Conservation (phyloP, 2,888 invertebrate genomes). For the Drosophila affinis region DNA sequence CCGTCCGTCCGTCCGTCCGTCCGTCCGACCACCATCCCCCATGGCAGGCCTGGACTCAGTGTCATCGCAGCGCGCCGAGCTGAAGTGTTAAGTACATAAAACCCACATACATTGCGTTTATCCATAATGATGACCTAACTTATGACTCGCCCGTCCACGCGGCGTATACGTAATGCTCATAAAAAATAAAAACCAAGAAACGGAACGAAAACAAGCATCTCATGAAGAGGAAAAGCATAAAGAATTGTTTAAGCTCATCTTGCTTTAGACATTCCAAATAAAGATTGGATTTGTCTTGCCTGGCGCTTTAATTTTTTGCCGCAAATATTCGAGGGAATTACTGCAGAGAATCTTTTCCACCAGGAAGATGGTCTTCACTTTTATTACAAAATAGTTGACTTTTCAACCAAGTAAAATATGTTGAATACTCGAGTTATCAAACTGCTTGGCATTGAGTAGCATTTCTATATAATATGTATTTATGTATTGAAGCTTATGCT, state of each 20-base stretch:
- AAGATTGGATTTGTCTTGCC: conserved; percentile 43
- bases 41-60: conserved; percentile 40
- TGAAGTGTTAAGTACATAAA: conserved; percentile 80
- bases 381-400: no score
- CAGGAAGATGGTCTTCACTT: no score
- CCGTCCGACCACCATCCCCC: background rate
- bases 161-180: conserved; percentile 66
- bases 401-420: no score
- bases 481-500: no score
- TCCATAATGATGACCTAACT: conserved; percentile 79
- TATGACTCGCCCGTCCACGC: conserved; percentile 60
- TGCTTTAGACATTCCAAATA: conserved; percentile 21
- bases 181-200: conserved; percentile 15
- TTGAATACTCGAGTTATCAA: no score
- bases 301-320: conserved; percentile 30
- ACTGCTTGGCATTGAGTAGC: no score
- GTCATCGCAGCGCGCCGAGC: conserved; percentile 60
- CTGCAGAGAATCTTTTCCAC: background rate
- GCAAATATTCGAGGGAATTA: background rate
- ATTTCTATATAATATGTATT: no score
- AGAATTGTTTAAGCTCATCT: conserved; percentile 21
- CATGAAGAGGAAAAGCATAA: conserved; percentile 10
- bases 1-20: background rate
- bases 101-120: conserved; percentile 72
- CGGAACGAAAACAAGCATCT: background rate